Percentiles rank a stretch among this genome's conserved stretches.
phyloP scores from a whole-genome alignment of 2,113 vertebrate species.

The Crocuta crocuta region DNA sequence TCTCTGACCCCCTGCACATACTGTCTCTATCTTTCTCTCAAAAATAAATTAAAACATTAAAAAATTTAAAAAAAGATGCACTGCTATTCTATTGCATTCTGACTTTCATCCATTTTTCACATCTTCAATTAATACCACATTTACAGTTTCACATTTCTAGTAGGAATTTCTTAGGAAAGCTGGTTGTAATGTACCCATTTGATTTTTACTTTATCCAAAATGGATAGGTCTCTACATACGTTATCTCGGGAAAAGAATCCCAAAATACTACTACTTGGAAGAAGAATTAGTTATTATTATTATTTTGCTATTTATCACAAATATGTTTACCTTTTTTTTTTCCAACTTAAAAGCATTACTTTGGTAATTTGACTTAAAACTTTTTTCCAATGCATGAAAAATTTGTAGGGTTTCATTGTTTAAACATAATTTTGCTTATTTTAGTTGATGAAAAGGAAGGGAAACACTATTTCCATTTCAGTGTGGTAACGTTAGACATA shows the following conservation, averaged over 20 bases:
- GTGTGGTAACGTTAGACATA: neutral
- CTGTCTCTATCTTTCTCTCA: no score
- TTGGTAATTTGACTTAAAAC: neutral
- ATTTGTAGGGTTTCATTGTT: neutral
- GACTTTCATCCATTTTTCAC: neutral
- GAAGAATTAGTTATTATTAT: neutral
- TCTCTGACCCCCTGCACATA: no score
- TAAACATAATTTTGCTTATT: neutral
- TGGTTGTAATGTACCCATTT: neutral
- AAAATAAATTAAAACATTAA: no score
- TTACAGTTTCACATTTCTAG: neutral
- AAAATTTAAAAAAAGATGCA: neutral
- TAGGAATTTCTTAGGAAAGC: neutral
- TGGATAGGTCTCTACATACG: neutral
- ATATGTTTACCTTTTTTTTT: neutral
- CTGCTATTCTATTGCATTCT: neutral
- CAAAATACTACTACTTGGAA: neutral
- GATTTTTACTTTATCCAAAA: neutral
- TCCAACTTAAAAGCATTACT: neutral
- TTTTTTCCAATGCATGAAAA: neutral
- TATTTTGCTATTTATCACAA: neutral
- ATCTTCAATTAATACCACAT: neutral
- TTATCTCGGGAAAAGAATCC: neutral
- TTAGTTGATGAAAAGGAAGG: neutral
- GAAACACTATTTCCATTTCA: neutral